phyloP scores from a whole-genome alignment of 2,888 invertebrate species.

The Pristionchus arcanus region DNA sequence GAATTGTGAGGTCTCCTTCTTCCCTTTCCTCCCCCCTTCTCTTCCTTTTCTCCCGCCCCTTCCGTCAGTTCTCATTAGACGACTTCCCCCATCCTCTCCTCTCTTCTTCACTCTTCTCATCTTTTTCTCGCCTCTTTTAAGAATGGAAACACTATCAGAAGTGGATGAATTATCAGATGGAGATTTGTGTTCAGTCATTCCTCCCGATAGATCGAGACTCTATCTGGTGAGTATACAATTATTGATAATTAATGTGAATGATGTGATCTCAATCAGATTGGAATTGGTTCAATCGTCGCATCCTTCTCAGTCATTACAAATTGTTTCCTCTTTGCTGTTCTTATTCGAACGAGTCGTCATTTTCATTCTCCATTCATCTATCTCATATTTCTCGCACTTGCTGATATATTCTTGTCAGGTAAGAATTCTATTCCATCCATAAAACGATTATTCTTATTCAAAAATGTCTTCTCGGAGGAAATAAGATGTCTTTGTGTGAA shows the following conservation, averaged over 20 bases:
- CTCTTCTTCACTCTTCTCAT: conserved; percentile 10
- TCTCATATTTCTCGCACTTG: conserved; percentile 72
- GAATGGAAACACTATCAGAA: conserved; percentile 19
- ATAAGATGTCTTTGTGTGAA: background rate
- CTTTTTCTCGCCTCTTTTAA: background rate
- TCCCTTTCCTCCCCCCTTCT: background rate
- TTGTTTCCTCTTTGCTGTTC: conserved; percentile 73
- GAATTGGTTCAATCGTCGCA: conserved; percentile 72
- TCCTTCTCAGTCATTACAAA: conserved; percentile 74
- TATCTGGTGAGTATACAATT: conserved; percentile 21
- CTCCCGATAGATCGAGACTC: conserved; percentile 50
- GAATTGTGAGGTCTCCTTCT: background rate
- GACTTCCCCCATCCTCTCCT: conserved; percentile 42
- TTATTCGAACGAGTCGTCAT: conserved; percentile 69
- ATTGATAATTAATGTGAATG: background rate
- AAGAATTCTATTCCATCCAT: background rate
- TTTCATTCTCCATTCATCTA: conserved; percentile 74
- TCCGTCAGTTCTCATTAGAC: conserved; percentile 57
- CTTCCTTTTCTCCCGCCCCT: conserved; percentile 21
- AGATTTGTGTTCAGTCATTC: conserved; percentile 51
- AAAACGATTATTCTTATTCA: background rate
- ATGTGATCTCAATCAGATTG: conserved; percentile 64
- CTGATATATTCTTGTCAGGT: conserved; percentile 77
- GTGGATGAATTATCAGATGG: background rate
- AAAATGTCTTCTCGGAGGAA: background rate